A percentile compares a stretch with the other conserved stretches of the same genome.
phyloP scores from a whole-genome alignment of 2,888 invertebrate genomes.

The Synergus itoensis region DNA sequence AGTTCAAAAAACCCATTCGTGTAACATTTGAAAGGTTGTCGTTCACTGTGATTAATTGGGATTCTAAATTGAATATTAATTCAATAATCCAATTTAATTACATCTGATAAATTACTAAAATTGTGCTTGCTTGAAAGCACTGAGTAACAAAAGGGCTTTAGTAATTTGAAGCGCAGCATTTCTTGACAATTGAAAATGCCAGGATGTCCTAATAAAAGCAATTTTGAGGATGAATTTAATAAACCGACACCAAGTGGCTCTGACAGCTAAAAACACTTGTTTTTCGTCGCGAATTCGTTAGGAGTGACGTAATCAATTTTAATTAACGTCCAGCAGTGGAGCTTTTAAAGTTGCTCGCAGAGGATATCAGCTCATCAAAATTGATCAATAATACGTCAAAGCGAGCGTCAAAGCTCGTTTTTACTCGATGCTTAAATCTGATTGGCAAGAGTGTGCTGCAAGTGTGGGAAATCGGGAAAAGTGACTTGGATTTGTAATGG shows the following conservation, averaged over 20 bases:
- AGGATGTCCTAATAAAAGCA: constrained; percentile 7
- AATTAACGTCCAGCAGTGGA: constrained; percentile 11
- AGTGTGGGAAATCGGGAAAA: constrained; percentile 30
- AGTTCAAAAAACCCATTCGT: too few species aligned
- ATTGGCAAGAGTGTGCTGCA: constrained; percentile 17
- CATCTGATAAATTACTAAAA: too few species aligned
- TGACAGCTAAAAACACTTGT: background rate
- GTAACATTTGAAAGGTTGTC: too few species aligned
- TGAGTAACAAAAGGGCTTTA: background rate
- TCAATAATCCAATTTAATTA: too few species aligned
- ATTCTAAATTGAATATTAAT: too few species aligned
- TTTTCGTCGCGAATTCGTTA: constrained; percentile 19
- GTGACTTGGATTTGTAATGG: background rate
- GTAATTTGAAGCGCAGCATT: background rate
- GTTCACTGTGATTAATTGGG: too few species aligned
- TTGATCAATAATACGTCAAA: constrained; percentile 50
- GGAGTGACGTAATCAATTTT: constrained; percentile 21
- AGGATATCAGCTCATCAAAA: constrained; percentile 44
- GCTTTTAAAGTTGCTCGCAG: constrained; percentile 5
- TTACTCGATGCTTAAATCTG: constrained; percentile 13
- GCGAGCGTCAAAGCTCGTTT: constrained; percentile 49
- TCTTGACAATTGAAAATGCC: background rate
- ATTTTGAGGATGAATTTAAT: background rate
- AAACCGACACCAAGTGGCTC: constrained; percentile 6
- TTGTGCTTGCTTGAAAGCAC: background rate